A percentile compares a stretch with the other conserved stretches of the same genome.
Conservation (phyloP, 1,140 invertebrate genomes). For the Telenomus remus region DNA sequence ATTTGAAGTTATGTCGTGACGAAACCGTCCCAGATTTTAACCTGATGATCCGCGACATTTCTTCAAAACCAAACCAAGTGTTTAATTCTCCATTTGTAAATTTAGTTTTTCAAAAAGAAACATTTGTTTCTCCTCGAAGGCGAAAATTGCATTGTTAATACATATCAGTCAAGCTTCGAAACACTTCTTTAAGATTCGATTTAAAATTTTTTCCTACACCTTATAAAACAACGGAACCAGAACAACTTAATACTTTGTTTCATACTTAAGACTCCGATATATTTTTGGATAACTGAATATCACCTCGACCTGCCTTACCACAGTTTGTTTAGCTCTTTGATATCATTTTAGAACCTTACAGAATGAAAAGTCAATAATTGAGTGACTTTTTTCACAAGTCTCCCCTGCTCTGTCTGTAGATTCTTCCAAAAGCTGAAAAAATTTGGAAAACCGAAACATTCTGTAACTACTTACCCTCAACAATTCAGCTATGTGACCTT, state of each 20-base stretch:
- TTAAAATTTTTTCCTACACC: too few species aligned
- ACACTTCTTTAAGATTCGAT: too few species aligned
- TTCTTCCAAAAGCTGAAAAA: constrained; percentile 28
- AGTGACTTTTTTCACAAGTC: background rate
- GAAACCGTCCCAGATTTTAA: background rate
- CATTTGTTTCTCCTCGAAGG: too few species aligned
- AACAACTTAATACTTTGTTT: too few species aligned
- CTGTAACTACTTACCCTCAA: constrained; percentile 13
- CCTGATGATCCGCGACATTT: background rate
- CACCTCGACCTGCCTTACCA: constrained; percentile 51
- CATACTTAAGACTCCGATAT: too few species aligned
- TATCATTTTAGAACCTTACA: constrained; percentile 37
- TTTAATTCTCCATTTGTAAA: too few species aligned
- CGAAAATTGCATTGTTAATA: too few species aligned
- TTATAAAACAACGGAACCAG: too few species aligned
- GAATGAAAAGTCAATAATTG: constrained; percentile 14
- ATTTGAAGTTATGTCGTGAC: background rate
- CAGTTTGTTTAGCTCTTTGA: constrained; percentile 25
- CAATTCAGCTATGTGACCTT: constrained; percentile 31
- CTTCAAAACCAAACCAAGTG: background rate
- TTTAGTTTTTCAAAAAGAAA: too few species aligned
- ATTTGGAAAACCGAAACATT: background rate
- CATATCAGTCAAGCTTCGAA: too few species aligned
- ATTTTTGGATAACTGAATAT: constrained; percentile 29
- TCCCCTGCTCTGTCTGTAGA: constrained; percentile 22